These are phyloP conservation scores for Rhombomys opimus DNA, from an alignment of 2,113 vertebrate species.

Conservation along the genomic window DNA sequence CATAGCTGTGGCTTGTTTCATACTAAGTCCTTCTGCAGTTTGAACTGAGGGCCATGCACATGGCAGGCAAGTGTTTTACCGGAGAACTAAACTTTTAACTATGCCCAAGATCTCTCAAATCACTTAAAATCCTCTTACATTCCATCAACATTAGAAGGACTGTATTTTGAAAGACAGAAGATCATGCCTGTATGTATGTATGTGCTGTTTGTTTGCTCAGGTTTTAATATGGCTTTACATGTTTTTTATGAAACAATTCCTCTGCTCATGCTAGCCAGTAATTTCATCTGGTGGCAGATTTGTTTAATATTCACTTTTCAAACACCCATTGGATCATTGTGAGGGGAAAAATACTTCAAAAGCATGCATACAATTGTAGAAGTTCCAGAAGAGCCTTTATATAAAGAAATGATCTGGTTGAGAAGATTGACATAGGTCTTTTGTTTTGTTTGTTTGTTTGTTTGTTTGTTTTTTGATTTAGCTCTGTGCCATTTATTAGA, in stretches of 20 bases:
- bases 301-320: not conserved
- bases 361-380: not conserved
- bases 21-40: not conserved
- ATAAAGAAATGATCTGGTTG: not conserved
- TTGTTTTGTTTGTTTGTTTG: not conserved
- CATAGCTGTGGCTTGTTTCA: not conserved
- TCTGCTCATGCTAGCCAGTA: not conserved
- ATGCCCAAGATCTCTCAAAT: not conserved
- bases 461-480: conserved; percentile 17
- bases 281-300: not conserved
- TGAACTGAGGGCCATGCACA: not conserved
- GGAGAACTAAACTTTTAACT: not conserved
- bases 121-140: not conserved
- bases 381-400: not conserved
- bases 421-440: not conserved
- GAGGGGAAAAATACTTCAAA: not conserved
- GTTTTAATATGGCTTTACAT: not conserved
- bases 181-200: not conserved
- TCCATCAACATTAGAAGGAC: not conserved
- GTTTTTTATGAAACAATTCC: not conserved
- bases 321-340: not conserved
- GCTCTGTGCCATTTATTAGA: not conserved
- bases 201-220: not conserved
- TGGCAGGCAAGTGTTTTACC: not conserved
- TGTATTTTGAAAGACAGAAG: not conserved